A percentile compares a stretch with the other conserved stretches of the same genome.
phyloP scores from a whole-genome alignment of 2,888 invertebrate genomes.

The Tetragonisca angustula region DNA sequence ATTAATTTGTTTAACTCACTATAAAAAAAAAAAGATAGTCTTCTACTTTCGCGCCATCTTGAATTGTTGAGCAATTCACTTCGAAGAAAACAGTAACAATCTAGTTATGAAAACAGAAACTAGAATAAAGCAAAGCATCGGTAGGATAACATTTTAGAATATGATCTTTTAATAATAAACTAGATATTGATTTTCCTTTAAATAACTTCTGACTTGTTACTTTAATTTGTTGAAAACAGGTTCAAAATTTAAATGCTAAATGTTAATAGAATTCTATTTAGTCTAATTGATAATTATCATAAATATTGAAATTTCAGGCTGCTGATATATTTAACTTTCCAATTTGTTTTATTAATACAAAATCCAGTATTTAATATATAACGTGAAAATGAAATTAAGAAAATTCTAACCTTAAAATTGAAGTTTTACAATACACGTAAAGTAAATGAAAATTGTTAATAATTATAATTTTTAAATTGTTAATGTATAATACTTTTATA shows the following conservation, averaged over 20 bases:
- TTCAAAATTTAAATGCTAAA: background rate
- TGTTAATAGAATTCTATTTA: background rate
- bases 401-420: conserved; percentile 26
- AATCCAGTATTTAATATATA: background rate
- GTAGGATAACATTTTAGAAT: conserved; percentile 23
- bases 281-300: background rate
- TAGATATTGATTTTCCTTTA: background rate
- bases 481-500: no score
- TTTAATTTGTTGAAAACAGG: background rate
- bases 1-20: background rate
- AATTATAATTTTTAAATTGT: background rate
- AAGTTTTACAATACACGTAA: background rate
- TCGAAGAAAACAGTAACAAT: conserved; percentile 19
- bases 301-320: background rate
- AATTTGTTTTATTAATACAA: background rate
- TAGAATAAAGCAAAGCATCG: conserved; percentile 31
- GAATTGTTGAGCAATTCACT: conserved; percentile 25
- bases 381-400: background rate
- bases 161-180: background rate
- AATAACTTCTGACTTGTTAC: background rate
- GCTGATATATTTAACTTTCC: background rate
- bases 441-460: background rate
- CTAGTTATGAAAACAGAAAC: conserved; percentile 39
- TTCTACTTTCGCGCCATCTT: conserved; percentile 43
- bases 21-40: conserved; percentile 1